These are phyloP conservation scores for Aplocera efformata DNA, from an alignment of 2,888 invertebrate genomes.

Conservation along the genomic window DNA sequence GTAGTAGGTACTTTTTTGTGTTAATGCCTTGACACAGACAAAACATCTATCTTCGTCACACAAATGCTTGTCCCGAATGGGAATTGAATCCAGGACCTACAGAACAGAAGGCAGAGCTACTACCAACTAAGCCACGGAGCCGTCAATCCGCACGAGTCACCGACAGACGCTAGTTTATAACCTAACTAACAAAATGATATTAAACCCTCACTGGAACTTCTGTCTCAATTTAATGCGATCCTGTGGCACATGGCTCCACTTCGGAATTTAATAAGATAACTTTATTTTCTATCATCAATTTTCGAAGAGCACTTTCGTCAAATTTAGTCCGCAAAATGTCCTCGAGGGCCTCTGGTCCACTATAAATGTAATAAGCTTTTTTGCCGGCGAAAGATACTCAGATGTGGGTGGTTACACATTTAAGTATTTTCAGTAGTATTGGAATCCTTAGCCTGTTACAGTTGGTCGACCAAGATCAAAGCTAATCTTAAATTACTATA, in stretches of 20 bases:
- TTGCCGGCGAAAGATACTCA: constrained; percentile 9
- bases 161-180: too few species aligned
- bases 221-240: constrained; percentile 8
- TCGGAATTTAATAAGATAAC: constrained; percentile 17
- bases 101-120: too few species aligned
- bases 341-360: constrained; percentile 13
- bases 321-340: constrained; percentile 21
- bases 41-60: too few species aligned
- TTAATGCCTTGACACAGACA: too few species aligned
- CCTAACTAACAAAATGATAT: background rate
- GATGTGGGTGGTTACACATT: constrained; percentile 7
- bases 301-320: constrained; percentile 17
- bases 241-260: constrained; percentile 7
- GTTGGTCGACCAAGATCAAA: too few species aligned
- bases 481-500: too few species aligned
- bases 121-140: too few species aligned
- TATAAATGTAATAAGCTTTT: constrained; percentile 26
- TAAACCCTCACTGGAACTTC: constrained; percentile 1
- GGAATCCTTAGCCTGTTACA: too few species aligned
- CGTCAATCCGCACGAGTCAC: too few species aligned
- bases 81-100: too few species aligned
- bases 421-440: background rate
- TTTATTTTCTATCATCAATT: constrained; percentile 18
- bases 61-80: too few species aligned
- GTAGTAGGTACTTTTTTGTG: too few species aligned